phyloP scores from a whole-genome alignment of 2,888 invertebrate genomes.

The Drosophila testacea region DNA sequence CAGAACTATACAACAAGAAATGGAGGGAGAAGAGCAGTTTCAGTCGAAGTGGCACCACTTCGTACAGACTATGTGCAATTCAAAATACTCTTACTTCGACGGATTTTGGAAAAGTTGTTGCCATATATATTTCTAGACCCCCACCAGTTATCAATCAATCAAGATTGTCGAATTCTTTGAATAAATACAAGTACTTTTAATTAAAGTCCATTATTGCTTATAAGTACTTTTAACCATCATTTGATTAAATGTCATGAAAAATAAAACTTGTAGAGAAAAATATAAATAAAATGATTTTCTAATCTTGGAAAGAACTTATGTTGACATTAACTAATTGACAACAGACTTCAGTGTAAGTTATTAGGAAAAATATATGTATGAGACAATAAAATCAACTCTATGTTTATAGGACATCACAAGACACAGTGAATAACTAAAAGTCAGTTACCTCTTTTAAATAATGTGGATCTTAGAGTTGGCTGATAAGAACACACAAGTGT shows the following conservation, averaged over 20 bases:
- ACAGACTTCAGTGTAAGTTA: too few species aligned
- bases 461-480: too few species aligned
- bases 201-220: not conserved
- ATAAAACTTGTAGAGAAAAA: not conserved
- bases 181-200: not conserved
- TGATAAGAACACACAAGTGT: too few species aligned
- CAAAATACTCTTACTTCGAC: not conserved
- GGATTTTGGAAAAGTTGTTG: not conserved
- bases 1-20: slow-evolving; percentile 7
- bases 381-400: too few species aligned
- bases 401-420: too few species aligned
- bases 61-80: not conserved
- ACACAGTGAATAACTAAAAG: too few species aligned
- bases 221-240: not conserved
- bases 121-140: slow-evolving; percentile 7
- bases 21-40: not conserved
- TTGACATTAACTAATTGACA: too few species aligned
- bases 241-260: not conserved
- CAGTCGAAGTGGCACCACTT: not conserved
- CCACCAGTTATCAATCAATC: not conserved
- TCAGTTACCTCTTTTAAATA: too few species aligned
- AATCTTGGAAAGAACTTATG: not conserved
- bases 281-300: not conserved
- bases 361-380: too few species aligned
- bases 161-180: not conserved